Conservation (phyloP, 2,888 invertebrate genomes). For the Creontiades dilutus region DNA sequence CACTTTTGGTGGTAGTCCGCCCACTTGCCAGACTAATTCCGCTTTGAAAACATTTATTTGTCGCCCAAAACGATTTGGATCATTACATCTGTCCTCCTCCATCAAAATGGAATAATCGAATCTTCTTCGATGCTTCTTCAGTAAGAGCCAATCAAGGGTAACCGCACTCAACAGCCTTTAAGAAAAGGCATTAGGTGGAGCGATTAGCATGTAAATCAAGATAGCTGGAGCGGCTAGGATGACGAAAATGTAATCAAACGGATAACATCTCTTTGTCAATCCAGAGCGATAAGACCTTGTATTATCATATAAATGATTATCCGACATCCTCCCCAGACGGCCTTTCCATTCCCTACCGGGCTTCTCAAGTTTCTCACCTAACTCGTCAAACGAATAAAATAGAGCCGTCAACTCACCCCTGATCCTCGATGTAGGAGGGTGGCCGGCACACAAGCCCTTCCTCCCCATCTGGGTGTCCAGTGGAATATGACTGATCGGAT, state of each 20-base stretch:
- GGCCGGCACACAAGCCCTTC: not conserved
- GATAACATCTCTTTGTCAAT: constrained; percentile 52
- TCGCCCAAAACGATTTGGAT: not conserved
- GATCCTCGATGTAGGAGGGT: not conserved
- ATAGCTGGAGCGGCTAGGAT: not conserved
- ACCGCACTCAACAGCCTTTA: constrained; percentile 1
- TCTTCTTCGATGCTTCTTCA: not conserved
- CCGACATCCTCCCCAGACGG: not conserved
- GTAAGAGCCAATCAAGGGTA: constrained; percentile 5
- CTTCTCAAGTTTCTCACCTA: constrained; percentile 38
- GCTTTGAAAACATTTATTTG: not conserved
- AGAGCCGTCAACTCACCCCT: constrained; percentile 6
- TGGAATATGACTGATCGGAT: not conserved
- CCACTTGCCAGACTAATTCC: too few species aligned
- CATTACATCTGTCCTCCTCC: not conserved
- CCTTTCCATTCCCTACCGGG: not conserved
- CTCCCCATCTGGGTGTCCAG: not conserved
- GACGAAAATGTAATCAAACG: constrained; percentile 40
- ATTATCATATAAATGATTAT: constrained; percentile 59
- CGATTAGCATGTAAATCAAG: constrained; percentile 63
- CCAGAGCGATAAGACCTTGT: constrained; percentile 4
- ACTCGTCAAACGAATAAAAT: constrained; percentile 24
- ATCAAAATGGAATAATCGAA: not conserved
- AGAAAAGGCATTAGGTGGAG: constrained; percentile 30
- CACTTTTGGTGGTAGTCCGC: too few species aligned